Base-by-base conservation (phyloP, 2,888 invertebrate species). In the Sphinx pinastri region DNA sequence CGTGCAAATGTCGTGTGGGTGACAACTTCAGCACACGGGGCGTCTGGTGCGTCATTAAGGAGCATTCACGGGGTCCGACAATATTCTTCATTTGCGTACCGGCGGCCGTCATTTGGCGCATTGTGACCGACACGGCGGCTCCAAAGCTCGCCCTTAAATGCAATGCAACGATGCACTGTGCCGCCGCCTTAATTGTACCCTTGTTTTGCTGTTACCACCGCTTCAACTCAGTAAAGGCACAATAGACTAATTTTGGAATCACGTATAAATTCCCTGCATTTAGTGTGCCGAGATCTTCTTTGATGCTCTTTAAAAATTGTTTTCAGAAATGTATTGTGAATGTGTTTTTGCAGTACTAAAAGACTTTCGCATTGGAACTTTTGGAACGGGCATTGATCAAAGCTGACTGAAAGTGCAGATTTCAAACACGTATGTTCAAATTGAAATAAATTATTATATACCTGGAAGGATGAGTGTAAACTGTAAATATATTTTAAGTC, bases 61-160 rank as follows among this genome's bases (percentile, higher is more conserved):
- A 88, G 91, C 84, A 94, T 94, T 94, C 93, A 93, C 85, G 83
- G 84, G 84, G 87, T 85, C 90, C 92, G 92, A 93, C 93, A 94
- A 94, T 94, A 94, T 94, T 94, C 94, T 93, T 94, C 94, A 93
- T 94, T 94, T 93, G 92, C 93, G 91, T 91, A 86, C 88, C 85
- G 85, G 83, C 80, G 80, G 77, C 80, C 90, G 88, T 93, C 92
- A 94, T 93, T 94, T 93, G 90, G 88, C 88, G 89, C 83, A 94
- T 94, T 94, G 93, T 94, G 89, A 86, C 80, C 78, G 84, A 73
- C 78, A 76, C 79, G 76, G 79, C 75, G 77, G 74, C 71, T 69
- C 69, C 71, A 71, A 71, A 79, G 77, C 77, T 79, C 85, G 82
- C 88, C 89, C 89, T 87, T 85, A 81, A 80, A 84, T 86, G 86